Base-by-base conservation (phyloP, 1,140 invertebrate species). In the Brachionus sp. region DNA sequence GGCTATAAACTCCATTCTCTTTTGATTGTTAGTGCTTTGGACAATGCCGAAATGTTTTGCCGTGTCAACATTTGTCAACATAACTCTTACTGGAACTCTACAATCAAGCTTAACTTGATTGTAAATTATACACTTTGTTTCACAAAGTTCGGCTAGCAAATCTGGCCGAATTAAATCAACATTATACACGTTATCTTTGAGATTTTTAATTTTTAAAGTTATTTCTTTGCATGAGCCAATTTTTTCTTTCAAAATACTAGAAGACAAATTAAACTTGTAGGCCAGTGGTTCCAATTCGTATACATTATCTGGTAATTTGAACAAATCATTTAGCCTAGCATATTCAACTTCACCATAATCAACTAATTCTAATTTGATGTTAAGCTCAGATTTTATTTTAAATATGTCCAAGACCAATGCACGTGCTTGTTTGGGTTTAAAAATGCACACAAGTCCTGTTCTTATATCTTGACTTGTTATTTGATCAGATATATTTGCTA, bases 1-100 rank as follows among this genome's bases (percentile, higher is more conserved):
- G 46, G n/a, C 16, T 39, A 80, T 39, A 42, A 80, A 80, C 37
- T 57, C 50, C 1, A 66, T 9, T 44, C 77, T 35, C 33, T 80
- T 80, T 42, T 57, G 29, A 19, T 39, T 42, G 12, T 80, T 19
- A 0, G 5, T 10, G 0, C 6, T 80, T 5, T 33, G 16, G 3
- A 80, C 62, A 12, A 80, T 62, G n/a, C 77, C 77, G 13, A 80
- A 80, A 25, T 80, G 77, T 19, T 80, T 80, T 10, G 62, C 77
- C 0, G 50, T 80, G 50, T 80, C 77, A 0, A 80, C 33, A 42
- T 80, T 66, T 4, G 62, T 80, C 3, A 80, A 19, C 23, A 33
- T 50, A 5, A 80, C 77, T 80, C 35, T 37, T 7, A 62, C 9
- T 19, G 35, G 35, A n/a, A 62, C 13, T 23, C 25, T 44, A 9